Evolutionary conservation across 2,888 invertebrate species (phyloP), one percentile per base, ranked within the genome.

Genomic region (Arctia plantaginis): DNA sequence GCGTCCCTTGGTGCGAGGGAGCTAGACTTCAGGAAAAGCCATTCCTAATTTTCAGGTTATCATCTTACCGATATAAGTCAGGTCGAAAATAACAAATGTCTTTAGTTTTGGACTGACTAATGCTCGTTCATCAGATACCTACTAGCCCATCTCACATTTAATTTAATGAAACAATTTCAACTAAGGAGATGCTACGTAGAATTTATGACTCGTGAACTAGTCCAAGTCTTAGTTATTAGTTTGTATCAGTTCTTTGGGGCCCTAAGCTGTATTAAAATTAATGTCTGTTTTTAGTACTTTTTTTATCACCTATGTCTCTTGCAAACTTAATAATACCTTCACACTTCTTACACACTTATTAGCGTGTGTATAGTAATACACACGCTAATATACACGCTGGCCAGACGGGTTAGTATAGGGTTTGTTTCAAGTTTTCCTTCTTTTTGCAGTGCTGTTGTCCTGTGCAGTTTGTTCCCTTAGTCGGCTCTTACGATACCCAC

Each of bases 141-240:
- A 68, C 51, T 35, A 51, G 33, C 20, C 30, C 33, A 33, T 68
- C 23, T 51, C 33, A 15, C 18, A 18, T 23, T 44, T 33, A 51
- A 65, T 30, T 65, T 65, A 51, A 41, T 62, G 27, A 69, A 35
- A 59, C 59, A 27, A 39, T 59, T 62, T 15, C 39, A 62, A 62
- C 27, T 51, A 18, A 27, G 27, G n/a, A 27, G 27, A 23, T 15
- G 64, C 44, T 70, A 41, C 33, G 64, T 70, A 44, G 6, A 35
- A 70, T 30, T 70, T 70, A 23, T 44, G 18, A 70, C 30, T 59
- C 20, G 30, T 30, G 39, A 70, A 62, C 64, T 64, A 70, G 44
- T 18, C 18, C 44, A 69, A 70, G 72, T 78, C 74, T 72, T 66
- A 74, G 76, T 78, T 78, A 76, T 59, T 76, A 74, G 76, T 78